These are phyloP conservation scores for Hermetia illucens DNA, from an alignment of 1,140 invertebrate genomes.

Conservation along the genomic window DNA sequence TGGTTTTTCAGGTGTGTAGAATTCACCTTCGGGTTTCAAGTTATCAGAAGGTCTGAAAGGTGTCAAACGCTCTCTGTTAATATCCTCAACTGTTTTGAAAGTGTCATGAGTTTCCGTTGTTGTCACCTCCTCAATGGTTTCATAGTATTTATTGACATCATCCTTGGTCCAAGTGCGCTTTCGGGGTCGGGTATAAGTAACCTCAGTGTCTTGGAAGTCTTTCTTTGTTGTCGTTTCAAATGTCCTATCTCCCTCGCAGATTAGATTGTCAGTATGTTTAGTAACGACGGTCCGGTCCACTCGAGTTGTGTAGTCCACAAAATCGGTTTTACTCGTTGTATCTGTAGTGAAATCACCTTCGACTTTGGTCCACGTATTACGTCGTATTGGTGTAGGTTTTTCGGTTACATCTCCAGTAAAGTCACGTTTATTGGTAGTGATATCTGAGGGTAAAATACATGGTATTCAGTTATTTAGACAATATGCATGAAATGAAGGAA, in stretches of 20 bases:
- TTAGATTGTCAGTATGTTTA: constrained; percentile 46
- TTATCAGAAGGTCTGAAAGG: too few species aligned
- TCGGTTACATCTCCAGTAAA: constrained; percentile 49
- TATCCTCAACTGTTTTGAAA: constrained; percentile 35
- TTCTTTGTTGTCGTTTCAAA: constrained; percentile 44
- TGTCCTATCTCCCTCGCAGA: constrained; percentile 38
- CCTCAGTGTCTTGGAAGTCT: constrained; percentile 41
- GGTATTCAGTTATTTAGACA: too few species aligned
- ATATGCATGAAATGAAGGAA: too few species aligned
- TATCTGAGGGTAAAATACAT: too few species aligned
- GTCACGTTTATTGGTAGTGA: constrained; percentile 46
- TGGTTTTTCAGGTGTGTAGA: not conserved
- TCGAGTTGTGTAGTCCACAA: constrained; percentile 41
- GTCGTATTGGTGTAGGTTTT: constrained; percentile 49
- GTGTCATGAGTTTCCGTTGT: constrained; percentile 41
- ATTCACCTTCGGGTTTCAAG: too few species aligned
- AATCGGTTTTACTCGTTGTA: constrained; percentile 50
- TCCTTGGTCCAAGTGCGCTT: constrained; percentile 52
- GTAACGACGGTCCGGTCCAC: constrained; percentile 43
- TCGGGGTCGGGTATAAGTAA: constrained; percentile 38
- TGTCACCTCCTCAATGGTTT: constrained; percentile 36
- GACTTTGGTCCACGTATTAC: constrained; percentile 69
- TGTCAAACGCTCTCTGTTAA: too few species aligned
- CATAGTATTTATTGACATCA: constrained; percentile 49
- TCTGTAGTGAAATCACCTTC: constrained; percentile 55